phyloP scores from a whole-genome alignment of 2,888 invertebrate species.

The Pristionchus fissidentatus region DNA sequence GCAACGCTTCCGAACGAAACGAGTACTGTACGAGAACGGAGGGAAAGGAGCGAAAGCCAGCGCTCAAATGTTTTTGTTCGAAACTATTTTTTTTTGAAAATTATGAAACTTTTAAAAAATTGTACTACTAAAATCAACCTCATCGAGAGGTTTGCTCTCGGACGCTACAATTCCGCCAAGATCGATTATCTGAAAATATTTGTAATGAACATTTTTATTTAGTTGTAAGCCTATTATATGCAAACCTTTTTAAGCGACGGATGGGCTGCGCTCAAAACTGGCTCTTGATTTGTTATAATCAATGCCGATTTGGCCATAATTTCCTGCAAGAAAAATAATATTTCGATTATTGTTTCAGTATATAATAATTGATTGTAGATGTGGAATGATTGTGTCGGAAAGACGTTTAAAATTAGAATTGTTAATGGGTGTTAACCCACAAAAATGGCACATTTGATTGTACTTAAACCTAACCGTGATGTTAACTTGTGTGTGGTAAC shows the following conservation, averaged over 20 bases:
- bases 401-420: not conserved
- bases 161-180: conserved; percentile 18
- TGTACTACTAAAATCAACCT: not conserved
- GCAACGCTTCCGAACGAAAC: conserved; percentile 35
- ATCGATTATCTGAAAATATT: not conserved
- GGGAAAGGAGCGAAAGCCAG: conserved; percentile 24
- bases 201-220: no score
- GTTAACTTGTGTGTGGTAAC: no score
- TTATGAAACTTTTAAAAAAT: no score
- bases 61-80: not conserved
- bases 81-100: no score
- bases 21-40: conserved; percentile 23
- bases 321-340: not conserved
- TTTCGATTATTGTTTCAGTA: no score
- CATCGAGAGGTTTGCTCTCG: not conserved
- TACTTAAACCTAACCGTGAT: no score
- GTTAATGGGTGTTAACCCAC: no score
- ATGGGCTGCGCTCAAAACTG: conserved; percentile 2
- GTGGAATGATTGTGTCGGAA: no score
- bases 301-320: not conserved
- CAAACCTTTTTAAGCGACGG: conserved; percentile 37
- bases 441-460: no score
- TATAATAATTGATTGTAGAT: no score
- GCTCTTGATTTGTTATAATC: conserved; percentile 34
- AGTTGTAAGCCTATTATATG: not conserved